Conservation (phyloP, 2,888 invertebrate species). For the Lymantria monacha region DNA sequence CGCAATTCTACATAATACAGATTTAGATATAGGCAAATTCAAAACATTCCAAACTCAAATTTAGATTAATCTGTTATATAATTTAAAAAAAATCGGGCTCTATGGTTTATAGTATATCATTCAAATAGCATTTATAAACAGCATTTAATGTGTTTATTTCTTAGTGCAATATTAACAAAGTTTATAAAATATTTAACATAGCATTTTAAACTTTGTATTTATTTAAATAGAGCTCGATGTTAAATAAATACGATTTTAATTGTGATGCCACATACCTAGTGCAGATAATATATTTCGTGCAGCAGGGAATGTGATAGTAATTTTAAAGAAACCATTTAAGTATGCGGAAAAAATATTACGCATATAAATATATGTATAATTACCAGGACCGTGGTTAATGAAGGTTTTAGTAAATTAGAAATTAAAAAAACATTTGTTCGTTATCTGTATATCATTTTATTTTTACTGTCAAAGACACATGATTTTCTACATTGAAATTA, state of each 20-base stretch:
- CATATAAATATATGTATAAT: not conserved
- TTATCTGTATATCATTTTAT: too few species aligned
- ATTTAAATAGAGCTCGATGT: conserved; percentile 13
- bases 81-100: not conserved
- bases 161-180: conserved; percentile 15
- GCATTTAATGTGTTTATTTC: not conserved
- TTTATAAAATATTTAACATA: conserved; percentile 2
- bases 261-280: conserved; percentile 24
- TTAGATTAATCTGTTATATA: conserved; percentile 16
- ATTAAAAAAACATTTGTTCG: too few species aligned
- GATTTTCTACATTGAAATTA: too few species aligned
- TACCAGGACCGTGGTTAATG: not conserved
- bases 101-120: not conserved
- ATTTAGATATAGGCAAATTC: conserved; percentile 28
- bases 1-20: conserved; percentile 30
- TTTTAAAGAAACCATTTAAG: conserved; percentile 8
- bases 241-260: conserved; percentile 9
- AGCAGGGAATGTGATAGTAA: conserved; percentile 35
- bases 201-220: not conserved
- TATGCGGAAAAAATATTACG: not conserved
- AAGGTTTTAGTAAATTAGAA: not conserved
- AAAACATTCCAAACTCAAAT: conserved; percentile 44
- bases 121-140: not conserved
- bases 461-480: too few species aligned
- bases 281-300: conserved; percentile 27